A percentile compares a stretch with the other conserved stretches of the same genome.
Conservation (phyloP, 2,113 vertebrate species). For the Pandion haliaetus region DNA sequence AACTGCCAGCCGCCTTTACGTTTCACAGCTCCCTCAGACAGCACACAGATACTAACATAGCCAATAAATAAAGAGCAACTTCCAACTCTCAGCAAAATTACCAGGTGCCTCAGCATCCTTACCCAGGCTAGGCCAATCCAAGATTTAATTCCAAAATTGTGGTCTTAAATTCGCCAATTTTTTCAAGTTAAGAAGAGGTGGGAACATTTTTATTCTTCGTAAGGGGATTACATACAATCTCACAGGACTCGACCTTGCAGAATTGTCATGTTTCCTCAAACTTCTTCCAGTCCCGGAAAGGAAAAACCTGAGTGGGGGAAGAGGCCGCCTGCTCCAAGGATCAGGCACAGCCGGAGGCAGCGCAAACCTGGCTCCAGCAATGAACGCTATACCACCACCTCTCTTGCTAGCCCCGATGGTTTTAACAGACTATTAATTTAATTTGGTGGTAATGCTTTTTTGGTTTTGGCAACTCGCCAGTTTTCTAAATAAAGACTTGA, state of each 20-base stretch:
- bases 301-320: neutral
- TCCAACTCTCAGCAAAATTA: neutral
- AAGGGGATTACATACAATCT: neutral
- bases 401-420: neutral
- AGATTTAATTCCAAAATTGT: neutral
- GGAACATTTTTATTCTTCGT: neutral
- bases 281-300: neutral
- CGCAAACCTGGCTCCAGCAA: neutral
- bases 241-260: neutral
- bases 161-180: neutral
- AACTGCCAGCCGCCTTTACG: neutral
- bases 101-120: neutral
- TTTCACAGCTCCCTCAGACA: neutral
- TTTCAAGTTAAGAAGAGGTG: neutral
- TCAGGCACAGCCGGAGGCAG: neutral
- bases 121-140: neutral
- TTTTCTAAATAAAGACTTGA: neutral
- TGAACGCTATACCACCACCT: neutral
- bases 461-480: neutral
- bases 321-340: neutral
- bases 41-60: no score
- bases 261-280: accelerated
- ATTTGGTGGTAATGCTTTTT: neutral
- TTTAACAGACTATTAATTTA: neutral
- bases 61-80: neutral